These are phyloP conservation scores for Epinephelus coioides DNA, from an alignment of 2,797 vertebrate genomes.

Conservation along the genomic window DNA sequence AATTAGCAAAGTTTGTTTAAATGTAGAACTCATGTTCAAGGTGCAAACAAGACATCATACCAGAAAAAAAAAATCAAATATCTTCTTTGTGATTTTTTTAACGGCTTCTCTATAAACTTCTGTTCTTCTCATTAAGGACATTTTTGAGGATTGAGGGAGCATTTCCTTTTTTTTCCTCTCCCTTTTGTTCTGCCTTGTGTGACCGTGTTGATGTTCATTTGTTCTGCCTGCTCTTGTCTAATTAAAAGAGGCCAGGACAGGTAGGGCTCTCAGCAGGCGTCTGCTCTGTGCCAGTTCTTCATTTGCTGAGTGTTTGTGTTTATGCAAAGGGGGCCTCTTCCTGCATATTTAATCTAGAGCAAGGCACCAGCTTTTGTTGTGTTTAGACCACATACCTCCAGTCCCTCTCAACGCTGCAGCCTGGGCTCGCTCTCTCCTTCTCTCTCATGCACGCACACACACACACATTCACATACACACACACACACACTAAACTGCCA, in stretches of 20 bases:
- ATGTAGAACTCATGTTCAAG: not conserved
- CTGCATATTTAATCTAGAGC: constrained; percentile 98
- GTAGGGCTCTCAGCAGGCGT: constrained; percentile 92
- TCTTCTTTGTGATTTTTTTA: constrained; percentile 1
- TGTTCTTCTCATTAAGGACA: constrained; percentile 43
- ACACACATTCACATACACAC: constrained; percentile 28
- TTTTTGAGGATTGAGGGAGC: constrained; percentile 45
- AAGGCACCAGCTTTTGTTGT: constrained; percentile 96
- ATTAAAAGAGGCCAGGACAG: constrained; percentile 89
- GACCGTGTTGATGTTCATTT: constrained; percentile 65
- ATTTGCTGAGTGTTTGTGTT: constrained; percentile 99
- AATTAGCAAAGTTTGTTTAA: constrained; percentile 14
- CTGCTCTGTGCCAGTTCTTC: constrained; percentile 92
- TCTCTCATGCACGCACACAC: not conserved
- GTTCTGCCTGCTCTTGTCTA: constrained; percentile 73
- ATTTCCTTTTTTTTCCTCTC: not conserved
- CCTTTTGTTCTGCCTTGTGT: constrained; percentile 51
- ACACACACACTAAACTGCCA: constrained; percentile 56
- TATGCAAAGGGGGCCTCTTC: constrained; percentile 97
- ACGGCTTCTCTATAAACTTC: constrained; percentile 11
- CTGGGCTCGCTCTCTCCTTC: constrained; percentile 69
- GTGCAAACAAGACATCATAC: constrained; percentile 20
- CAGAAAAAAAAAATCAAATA: not conserved
- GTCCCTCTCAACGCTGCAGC: constrained; percentile 89
- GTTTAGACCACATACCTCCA: constrained; percentile 98